Base-by-base conservation (phyloP, 2,888 invertebrate genomes). In the Colletes collaris region DNA sequence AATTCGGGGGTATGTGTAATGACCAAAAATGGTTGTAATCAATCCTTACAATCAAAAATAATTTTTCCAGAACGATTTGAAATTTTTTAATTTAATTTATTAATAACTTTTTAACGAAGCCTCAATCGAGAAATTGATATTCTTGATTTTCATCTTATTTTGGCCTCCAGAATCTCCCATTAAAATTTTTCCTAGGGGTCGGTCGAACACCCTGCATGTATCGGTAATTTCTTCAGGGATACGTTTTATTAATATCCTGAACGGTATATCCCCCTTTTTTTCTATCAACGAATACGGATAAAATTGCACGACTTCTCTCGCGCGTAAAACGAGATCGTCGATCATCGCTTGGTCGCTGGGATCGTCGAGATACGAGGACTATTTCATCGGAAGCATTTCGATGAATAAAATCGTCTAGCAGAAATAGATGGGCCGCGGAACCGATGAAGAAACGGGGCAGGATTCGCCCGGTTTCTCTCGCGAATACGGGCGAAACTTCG, bases 341-440 rank as follows among this genome's bases (percentile, higher is more conserved):
- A 58, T 56, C 59, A 58, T 76, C 52, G 65, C 37, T 62, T 19
- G 70, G 65, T 83, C 68, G 71, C 69, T 60, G 69, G 59, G 73
- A 76, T 79, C 76, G 83, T 82, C 73, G 81, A 87, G 86, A 86
- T 85, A 79, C 84, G 70, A 70, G 59, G 44, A 82, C 86, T 87
- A 87, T 90, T 88, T 89, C 90, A 89, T 88, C 89, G 88, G 88
- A 90, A 90, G 88, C 87, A 90, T 88, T 89, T 89, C 88, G 88
- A 90, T 90, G 86, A 87, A 86, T 84, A 81, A 78, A 69, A 68
- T 83, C 80, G 81, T 84, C 70, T 76, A 76, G 68, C 69, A 85
- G 59, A 82, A 68, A 63, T 82, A 83, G 76, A 77, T 58, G 52
- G 27, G 53, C 35, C 60, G 77, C 55, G 16, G 6, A 56, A 40